Conservation (phyloP, 1,140 invertebrate species). For the Medauroidea extradentata region DNA sequence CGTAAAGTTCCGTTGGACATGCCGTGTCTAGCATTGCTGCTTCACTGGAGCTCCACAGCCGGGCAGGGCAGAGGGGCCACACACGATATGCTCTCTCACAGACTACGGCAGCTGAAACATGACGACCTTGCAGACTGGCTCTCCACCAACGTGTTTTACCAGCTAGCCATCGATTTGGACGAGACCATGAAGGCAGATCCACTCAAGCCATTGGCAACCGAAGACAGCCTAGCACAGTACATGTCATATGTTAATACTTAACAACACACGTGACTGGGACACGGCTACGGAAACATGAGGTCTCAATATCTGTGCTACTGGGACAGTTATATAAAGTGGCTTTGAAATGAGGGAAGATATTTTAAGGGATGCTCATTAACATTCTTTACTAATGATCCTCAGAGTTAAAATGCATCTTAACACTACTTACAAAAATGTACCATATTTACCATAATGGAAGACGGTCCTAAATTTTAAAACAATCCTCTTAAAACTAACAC, state of each 20-base stretch:
- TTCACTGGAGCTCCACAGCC: conserved; percentile 51
- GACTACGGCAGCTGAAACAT: conserved; percentile 52
- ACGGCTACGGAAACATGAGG: too few relatives aligned
- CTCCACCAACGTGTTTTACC: conserved; percentile 50
- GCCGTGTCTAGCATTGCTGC: conserved; percentile 49
- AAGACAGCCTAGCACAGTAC: conserved; percentile 24
- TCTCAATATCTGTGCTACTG: too few relatives aligned
- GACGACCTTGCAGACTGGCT: conserved; percentile 55
- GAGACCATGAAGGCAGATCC: conserved; percentile 37
- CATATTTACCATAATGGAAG: too few relatives aligned
- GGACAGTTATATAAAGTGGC: too few relatives aligned
- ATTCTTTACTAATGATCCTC: too few relatives aligned
- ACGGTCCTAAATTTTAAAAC: too few relatives aligned
- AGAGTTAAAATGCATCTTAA: too few relatives aligned
- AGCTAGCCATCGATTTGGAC: conserved; percentile 51
- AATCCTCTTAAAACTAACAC: too few relatives aligned
- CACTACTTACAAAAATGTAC: too few relatives aligned
- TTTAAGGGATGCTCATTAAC: too few relatives aligned
- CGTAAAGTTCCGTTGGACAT: conserved; percentile 45
- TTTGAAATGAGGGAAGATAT: too few relatives aligned
- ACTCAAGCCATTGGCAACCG: conserved; percentile 23
- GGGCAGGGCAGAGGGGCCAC: conserved; percentile 49
- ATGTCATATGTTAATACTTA: neutral
- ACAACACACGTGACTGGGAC: neutral
- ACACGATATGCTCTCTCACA: conserved; percentile 47